phyloP scores from a whole-genome alignment of 2,888 invertebrate genomes.

The Ditula angustiorana region DNA sequence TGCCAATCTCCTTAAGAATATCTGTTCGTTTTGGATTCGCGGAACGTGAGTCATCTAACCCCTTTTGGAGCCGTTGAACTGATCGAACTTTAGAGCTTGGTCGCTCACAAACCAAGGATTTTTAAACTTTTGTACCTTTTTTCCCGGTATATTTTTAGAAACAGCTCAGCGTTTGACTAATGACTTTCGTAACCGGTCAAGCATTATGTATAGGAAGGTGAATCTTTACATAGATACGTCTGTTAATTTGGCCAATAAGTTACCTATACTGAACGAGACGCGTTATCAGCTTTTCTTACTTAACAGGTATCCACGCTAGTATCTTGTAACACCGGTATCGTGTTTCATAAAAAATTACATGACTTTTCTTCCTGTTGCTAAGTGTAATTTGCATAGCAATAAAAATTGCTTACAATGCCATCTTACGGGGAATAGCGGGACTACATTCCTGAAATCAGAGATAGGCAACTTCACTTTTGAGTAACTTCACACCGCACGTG shows the following conservation, averaged over 20 bases:
- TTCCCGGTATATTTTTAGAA: conserved; percentile 18
- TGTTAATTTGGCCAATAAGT: too few relatives aligned
- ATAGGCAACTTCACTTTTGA: conserved; percentile 30
- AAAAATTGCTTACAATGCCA: conserved; percentile 57
- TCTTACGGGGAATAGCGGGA: conserved; percentile 70
- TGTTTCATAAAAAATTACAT: background rate
- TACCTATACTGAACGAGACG: too few relatives aligned
- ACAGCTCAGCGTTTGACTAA: conserved; percentile 21
- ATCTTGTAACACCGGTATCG: background rate
- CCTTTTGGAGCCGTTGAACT: conserved; percentile 62
- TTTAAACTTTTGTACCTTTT: conserved; percentile 30
- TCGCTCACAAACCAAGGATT: conserved; percentile 17
- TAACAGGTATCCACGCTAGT: background rate
- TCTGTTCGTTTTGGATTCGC: conserved; percentile 25
- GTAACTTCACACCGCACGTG: conserved; percentile 44
- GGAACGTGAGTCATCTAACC: conserved; percentile 57
- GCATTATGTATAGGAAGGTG: background rate
- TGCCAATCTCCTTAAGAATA: conserved; percentile 16
- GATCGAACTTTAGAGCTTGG: conserved; percentile 47
- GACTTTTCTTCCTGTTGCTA: background rate
- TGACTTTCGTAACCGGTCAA: conserved; percentile 20
- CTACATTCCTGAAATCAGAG: conserved; percentile 42
- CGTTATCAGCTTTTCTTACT: background rate
- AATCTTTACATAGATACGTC: background rate
- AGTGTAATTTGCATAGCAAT: background rate